Percentiles rank a stretch among this genome's conserved stretches.
Evolutionary conservation across 2,113 vertebrate genomes (phyloP).

Genomic region (Oxyura jamaicensis): DNA sequence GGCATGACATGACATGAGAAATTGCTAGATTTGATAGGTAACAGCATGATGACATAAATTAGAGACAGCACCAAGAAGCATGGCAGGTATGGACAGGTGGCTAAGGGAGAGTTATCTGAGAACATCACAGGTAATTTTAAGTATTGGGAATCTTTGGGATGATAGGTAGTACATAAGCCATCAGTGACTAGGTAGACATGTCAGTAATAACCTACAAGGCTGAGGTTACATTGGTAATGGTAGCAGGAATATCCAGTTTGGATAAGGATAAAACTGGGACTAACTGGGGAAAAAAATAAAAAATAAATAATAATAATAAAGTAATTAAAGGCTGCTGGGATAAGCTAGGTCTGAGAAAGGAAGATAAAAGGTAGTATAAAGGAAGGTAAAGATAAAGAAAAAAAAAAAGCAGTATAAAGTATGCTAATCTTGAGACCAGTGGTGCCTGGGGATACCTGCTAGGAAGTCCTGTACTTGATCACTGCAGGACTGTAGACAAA

Average conservation of each 20-base stretch:
- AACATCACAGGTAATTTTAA: background rate
- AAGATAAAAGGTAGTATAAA: background rate
- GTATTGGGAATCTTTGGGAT: background rate
- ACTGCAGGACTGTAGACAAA: background rate
- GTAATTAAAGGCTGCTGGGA: background rate
- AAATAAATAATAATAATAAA: background rate
- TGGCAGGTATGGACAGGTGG: background rate
- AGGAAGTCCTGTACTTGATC: background rate
- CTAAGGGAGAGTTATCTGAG: background rate
- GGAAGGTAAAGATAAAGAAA: background rate
- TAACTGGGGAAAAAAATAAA: background rate
- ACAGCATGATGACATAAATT: background rate
- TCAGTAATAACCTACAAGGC: background rate
- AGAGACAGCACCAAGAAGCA: background rate
- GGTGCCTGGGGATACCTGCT: background rate
- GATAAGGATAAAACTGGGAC: background rate
- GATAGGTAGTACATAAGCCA: background rate
- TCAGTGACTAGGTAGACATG: background rate
- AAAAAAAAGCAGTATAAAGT: background rate
- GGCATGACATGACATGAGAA: fast-evolving
- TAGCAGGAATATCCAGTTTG: background rate
- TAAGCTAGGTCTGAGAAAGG: background rate
- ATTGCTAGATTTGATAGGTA: background rate
- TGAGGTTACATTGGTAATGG: background rate
- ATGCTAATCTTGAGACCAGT: background rate